Percentiles rank a stretch among this genome's conserved stretches.
phyloP scores from a whole-genome alignment of 2,797 vertebrate species.

The Morelia viridis region DNA sequence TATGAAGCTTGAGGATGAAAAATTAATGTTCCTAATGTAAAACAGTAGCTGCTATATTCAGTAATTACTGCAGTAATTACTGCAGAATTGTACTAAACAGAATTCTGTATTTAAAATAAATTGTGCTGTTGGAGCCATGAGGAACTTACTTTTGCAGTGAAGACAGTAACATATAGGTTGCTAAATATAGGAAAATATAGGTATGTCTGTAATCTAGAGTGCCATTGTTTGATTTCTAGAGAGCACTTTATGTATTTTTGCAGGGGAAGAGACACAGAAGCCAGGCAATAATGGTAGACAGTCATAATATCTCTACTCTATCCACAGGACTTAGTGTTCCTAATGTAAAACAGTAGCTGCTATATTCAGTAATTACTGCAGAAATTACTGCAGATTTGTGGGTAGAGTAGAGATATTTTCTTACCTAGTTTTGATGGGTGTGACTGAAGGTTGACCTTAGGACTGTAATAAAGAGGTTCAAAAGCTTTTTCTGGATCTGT shows the following conservation, averaged over 20 bases:
- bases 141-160: conserved; percentile 37
- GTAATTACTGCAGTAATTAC: conserved; percentile 2
- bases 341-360: not conserved
- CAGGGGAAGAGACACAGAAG: not conserved
- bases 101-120: conserved; percentile 50
- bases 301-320: too few relatives aligned
- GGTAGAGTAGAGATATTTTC: not conserved
- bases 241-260: not conserved
- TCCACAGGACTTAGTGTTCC: not conserved
- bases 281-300: not conserved
- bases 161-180: not conserved
- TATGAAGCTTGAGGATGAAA: conserved; percentile 1
- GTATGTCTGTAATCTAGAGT: not conserved
- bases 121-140: conserved; percentile 13
- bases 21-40: not conserved
- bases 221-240: not conserved
- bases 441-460: not conserved
- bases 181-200: not conserved
- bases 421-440: not conserved
- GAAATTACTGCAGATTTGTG: conserved; percentile 21
- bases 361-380: conserved; percentile 30
- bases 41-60: conserved; percentile 30
- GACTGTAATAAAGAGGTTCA: not conserved
- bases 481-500: not conserved
- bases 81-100: conserved; percentile 27